phyloP scores from a whole-genome alignment of 2,888 invertebrate species.

The Mallateleia sp. region DNA sequence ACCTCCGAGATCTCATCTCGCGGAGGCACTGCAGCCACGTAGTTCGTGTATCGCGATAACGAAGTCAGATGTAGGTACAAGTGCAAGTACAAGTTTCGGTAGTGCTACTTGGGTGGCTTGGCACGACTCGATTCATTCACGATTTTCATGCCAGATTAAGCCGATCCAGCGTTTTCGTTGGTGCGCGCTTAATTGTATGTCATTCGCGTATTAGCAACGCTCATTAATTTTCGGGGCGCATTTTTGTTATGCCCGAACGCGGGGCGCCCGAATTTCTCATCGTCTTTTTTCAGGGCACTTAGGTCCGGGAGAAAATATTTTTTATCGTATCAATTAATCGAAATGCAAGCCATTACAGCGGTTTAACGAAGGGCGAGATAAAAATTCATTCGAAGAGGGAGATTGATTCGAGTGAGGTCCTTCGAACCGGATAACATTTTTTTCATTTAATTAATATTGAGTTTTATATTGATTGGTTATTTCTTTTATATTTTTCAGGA shows the following conservation, averaged over 20 bases:
- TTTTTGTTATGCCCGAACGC: background rate
- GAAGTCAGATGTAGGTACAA: conserved; percentile 74
- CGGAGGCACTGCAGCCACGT: conserved; percentile 47
- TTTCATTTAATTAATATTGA: too few species aligned
- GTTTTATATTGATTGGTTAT: too few species aligned
- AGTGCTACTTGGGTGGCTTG: conserved; percentile 77
- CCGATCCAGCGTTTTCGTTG: conserved; percentile 51
- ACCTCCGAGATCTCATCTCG: conserved; percentile 75
- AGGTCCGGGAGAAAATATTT: conserved; percentile 2
- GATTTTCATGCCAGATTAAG: conserved; percentile 66
- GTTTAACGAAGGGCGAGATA: conserved; percentile 20
- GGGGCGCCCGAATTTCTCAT: background rate
- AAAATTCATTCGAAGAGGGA: background rate
- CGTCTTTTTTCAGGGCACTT: background rate
- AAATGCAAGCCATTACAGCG: conserved; percentile 23
- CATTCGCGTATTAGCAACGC: conserved; percentile 67
- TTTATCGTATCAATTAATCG: conserved; percentile 66
- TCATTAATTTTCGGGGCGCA: conserved; percentile 43
- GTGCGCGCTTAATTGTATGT: conserved; percentile 61
- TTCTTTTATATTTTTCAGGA: too few species aligned
- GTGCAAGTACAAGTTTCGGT: conserved; percentile 78
- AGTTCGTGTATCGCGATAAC: conserved; percentile 76
- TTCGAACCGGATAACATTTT: conserved; percentile 9
- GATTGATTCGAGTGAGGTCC: background rate
- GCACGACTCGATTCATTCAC: conserved; percentile 25